Base-by-base conservation (phyloP, 2,888 invertebrate genomes). In the Aspidiotus destructor region DNA sequence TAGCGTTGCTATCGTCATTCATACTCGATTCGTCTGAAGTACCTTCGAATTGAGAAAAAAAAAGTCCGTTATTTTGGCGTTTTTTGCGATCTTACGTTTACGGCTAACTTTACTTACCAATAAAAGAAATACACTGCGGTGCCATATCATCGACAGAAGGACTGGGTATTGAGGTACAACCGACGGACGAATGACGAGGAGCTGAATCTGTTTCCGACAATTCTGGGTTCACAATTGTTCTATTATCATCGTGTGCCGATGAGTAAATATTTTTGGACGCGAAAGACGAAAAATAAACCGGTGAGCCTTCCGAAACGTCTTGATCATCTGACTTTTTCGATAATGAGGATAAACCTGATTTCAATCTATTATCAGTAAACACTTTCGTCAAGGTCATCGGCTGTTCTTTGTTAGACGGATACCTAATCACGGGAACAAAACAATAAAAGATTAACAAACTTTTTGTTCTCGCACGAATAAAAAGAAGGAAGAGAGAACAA, bases 101-200 rank as follows among this genome's bases (percentile, higher is more conserved):
- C n/a, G 11, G 11, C 3, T 5, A n/a, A 52, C 52, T 52, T 5
- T 28, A 28, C 77, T 84, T 86, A 75, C 91, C 92, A 73, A 92
- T 92, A 76, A 93, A 93, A 68, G 92, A 92, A 75, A 93, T 92
- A 79, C 89, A 92, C 77, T 93, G 93, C 0, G 93, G 92, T 74
- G 91, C 92, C 92, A 93, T 92, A 76, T 91, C 91, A 76, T 90
- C 91, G 28, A 57, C 69, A 7, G 62, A 62, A 10, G 58, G 57
- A 53, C 40, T 61, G 8, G 68, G 68, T 28, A 68, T 68, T 2
- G 68, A 68, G 0, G 41, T 42, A 53, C 60, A 52, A 10, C 68
- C 61, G 40, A 52, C 53, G 8, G 68, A 68, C 41, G 60, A 52
- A 60, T 48, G 68, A 1, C 60, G 15, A 53, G 58, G 7, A 40